Evolutionary conservation across 2,888 invertebrate species (phyloP).

Genomic region (Epsilonema sp.): DNA sequence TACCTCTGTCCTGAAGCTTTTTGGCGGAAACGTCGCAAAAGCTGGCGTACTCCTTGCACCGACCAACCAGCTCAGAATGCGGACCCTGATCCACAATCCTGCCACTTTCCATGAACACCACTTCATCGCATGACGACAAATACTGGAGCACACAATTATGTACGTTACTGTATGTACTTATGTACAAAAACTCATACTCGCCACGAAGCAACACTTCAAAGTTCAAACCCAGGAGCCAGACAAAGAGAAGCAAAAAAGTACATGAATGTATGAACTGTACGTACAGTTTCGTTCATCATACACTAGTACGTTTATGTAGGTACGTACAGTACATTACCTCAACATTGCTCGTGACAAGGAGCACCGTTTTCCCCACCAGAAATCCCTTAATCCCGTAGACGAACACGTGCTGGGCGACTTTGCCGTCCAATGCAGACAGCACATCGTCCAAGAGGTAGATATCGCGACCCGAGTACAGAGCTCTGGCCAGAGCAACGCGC

Average conservation of each 20-base stretch:
- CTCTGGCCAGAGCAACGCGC: constrained; percentile 39
- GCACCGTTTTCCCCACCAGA: constrained; percentile 29
- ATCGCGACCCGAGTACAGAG: constrained; percentile 35
- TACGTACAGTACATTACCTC: too few species aligned
- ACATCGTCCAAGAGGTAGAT: constrained; percentile 43
- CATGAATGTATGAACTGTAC: too few species aligned
- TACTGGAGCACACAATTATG: neutral
- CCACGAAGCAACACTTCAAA: too few species aligned
- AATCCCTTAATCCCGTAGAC: constrained; percentile 30
- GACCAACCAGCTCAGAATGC: constrained; percentile 37
- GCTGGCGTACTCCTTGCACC: constrained; percentile 28
- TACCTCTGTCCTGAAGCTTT: neutral
- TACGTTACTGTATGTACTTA: neutral
- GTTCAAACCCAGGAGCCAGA: too few species aligned
- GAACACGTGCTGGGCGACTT: constrained; percentile 39
- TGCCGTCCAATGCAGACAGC: constrained; percentile 39
- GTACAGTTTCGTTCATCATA: too few species aligned
- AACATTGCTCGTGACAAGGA: constrained; percentile 31
- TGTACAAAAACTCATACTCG: too few species aligned
- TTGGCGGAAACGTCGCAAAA: constrained; percentile 13
- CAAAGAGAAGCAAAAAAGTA: too few species aligned
- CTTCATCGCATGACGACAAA: constrained; percentile 36
- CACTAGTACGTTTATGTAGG: too few species aligned
- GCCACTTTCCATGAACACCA: constrained; percentile 41
- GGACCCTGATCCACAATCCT: constrained; percentile 39